Evolutionary conservation across 2,888 invertebrate genomes (phyloP).

Genomic region (Hartigia nigra): DNA sequence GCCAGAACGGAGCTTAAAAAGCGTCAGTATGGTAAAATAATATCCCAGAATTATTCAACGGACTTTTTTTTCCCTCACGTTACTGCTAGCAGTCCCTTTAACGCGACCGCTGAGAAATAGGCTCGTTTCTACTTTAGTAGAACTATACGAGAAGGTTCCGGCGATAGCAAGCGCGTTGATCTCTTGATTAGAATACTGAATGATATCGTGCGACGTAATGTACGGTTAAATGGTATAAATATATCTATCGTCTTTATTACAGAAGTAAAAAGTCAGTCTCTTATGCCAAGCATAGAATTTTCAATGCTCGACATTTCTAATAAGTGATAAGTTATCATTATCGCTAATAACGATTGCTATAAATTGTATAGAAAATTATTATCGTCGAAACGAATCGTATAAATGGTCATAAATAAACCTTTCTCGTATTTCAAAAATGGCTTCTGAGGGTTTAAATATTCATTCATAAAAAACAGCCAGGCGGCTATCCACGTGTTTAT

Average conservation of each 20-base stretch:
- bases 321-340: too few relatives aligned
- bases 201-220: not conserved
- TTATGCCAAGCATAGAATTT: not conserved
- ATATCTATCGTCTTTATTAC: not conserved
- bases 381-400: not conserved
- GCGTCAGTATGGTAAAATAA: not conserved
- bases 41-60: slow-evolving; percentile 4
- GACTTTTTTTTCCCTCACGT: not conserved
- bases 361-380: not conserved
- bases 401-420: not conserved
- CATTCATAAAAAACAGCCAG: not conserved
- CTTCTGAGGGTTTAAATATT: not conserved
- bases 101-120: not conserved
- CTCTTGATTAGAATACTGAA: not conserved
- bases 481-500: not conserved
- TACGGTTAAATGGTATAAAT: not conserved
- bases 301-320: too few relatives aligned
- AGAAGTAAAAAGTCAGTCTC: not conserved
- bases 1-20: slow-evolving; percentile 1
- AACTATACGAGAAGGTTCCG: not conserved
- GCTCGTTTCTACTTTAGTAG: not conserved
- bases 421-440: not conserved
- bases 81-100: not conserved
- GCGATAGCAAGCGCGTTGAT: not conserved
- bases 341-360: not conserved